Conservation (phyloP, 2,797 vertebrate genomes). For the Gila robusta region DNA sequence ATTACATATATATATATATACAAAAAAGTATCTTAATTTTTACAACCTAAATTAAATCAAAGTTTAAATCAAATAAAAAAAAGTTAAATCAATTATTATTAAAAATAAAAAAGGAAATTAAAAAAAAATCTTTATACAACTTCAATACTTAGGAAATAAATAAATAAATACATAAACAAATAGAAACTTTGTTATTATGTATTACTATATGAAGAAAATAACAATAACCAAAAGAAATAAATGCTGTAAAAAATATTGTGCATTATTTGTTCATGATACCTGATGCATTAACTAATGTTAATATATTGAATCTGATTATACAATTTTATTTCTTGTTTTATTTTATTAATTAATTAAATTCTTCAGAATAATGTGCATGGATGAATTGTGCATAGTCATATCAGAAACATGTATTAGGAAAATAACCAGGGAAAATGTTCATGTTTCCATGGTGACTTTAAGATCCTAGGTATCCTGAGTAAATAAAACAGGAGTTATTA, state of each 20-base stretch:
- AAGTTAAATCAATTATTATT: no score
- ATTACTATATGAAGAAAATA: background rate
- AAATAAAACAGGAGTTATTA: conserved; percentile 16
- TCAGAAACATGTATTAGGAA: background rate
- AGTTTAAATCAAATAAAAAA: no score
- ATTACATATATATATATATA: no score
- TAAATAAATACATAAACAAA: no score
- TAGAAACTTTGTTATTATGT: background rate
- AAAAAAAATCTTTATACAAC: no score
- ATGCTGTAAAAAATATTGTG: background rate
- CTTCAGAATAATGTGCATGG: background rate
- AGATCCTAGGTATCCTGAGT: background rate
- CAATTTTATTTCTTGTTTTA: background rate
- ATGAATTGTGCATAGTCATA: background rate
- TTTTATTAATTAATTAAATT: background rate
- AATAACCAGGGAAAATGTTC: background rate
- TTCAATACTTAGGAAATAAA: no score
- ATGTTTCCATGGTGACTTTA: background rate
- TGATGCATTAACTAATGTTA: no score
- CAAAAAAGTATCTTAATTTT: no score
- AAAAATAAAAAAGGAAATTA: no score
- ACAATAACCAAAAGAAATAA: background rate
- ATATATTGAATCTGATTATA: no score
- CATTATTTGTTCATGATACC: background rate
- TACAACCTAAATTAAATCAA: no score